Conservation (phyloP, 2,888 invertebrate species). For the Morpho achilles region DNA sequence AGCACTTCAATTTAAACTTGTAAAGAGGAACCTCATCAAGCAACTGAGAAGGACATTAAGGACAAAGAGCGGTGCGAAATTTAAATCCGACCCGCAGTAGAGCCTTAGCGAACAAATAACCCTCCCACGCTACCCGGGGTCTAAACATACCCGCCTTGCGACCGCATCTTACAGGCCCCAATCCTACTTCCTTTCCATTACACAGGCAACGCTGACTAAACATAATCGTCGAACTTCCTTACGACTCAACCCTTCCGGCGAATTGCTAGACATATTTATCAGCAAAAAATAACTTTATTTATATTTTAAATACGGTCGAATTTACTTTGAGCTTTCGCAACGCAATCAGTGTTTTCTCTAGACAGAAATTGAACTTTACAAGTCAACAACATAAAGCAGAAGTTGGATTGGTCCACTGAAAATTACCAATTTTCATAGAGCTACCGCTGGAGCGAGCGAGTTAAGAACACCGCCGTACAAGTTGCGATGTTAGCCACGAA, state of each 20-base stretch:
- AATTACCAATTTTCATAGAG: slow-evolving; percentile 74
- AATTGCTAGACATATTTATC: slow-evolving; percentile 45
- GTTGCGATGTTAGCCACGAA: slow-evolving; percentile 69
- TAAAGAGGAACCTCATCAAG: slow-evolving; percentile 67
- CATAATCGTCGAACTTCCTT: slow-evolving; percentile 79
- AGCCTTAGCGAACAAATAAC: slow-evolving; percentile 74
- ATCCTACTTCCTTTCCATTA: slow-evolving; percentile 78
- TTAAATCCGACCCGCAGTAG: slow-evolving; percentile 71
- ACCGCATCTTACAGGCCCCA: slow-evolving; percentile 78
- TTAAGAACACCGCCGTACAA: slow-evolving; percentile 73
- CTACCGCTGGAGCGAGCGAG: slow-evolving; percentile 72
- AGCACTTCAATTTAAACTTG: slow-evolving; percentile 67
- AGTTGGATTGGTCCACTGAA: slow-evolving; percentile 30
- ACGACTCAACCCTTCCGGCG: slow-evolving; percentile 76
- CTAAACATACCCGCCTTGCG: slow-evolving; percentile 64
- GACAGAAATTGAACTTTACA: slow-evolving; percentile 22
- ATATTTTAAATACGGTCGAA: slow-evolving; percentile 38
- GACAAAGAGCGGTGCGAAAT: slow-evolving; percentile 67
- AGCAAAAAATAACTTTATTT: slow-evolving; percentile 48
- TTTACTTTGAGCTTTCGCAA: slow-evolving; percentile 25
- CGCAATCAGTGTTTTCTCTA: slow-evolving; percentile 22
- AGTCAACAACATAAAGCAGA: slow-evolving; percentile 11
- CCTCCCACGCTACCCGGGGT: slow-evolving; percentile 39
- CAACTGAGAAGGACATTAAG: slow-evolving; percentile 58
- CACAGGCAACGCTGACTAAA: slow-evolving; percentile 72